phyloP scores from a whole-genome alignment of 2,113 vertebrate species.

The western clawed frog (Xenopus tropicalis) region UCB_Xtro_10.0 CM004444.2:60008501-60009000 shows the following conservation, averaged over 20 bases:
- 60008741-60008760: slow-evolving; percentile 9
- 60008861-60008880: slow-evolving; percentile 39
- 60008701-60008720: not conserved
- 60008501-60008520: too few species aligned
- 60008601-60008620: too few species aligned
- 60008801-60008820: slow-evolving; percentile 36
- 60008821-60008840: slow-evolving; percentile 42
- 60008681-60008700: not conserved
- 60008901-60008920: slow-evolving; percentile 33
- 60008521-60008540: too few species aligned
- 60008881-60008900: slow-evolving; percentile 42
- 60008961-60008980: slow-evolving; percentile 21
- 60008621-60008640: too few species aligned
- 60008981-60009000: slow-evolving; percentile 14
- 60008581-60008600: too few species aligned
- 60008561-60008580: too few species aligned
- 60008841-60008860: slow-evolving; percentile 44
- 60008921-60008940: slow-evolving; percentile 41
- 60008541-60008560: too few species aligned
- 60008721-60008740: slow-evolving; percentile 3
- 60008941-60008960: slow-evolving; percentile 24
- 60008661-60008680: too few species aligned
- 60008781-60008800: slow-evolving; percentile 39
- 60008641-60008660: too few species aligned
- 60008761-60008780: slow-evolving; percentile 35